A percentile compares a stretch with the other conserved stretches of the same genome.
phyloP scores from a whole-genome alignment of 2,797 vertebrate genomes.

The Alcedo atthis region DNA sequence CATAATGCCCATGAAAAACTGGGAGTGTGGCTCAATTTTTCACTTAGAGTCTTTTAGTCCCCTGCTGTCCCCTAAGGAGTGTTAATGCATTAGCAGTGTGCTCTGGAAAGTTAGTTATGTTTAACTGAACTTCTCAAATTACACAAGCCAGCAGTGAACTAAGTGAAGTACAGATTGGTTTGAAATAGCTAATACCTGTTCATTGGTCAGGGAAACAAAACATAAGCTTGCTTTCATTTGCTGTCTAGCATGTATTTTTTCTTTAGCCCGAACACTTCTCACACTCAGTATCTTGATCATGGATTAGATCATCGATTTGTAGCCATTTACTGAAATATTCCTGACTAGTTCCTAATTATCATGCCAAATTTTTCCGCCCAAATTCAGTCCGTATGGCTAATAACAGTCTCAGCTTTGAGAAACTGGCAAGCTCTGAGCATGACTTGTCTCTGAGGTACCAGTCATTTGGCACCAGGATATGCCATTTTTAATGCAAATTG shows the following conservation, averaged over 20 bases:
- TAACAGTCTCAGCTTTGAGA: background rate
- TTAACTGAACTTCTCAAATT: background rate
- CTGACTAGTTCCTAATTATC: background rate
- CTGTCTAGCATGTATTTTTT: background rate
- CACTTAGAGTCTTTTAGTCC: background rate
- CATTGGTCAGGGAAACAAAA: background rate
- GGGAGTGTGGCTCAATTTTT: rapidly evolving
- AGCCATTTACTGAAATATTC: background rate
- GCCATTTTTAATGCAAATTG: background rate
- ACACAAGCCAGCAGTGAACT: rapidly evolving
- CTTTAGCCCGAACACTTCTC: background rate
- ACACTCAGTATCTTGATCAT: background rate
- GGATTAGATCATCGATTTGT: background rate
- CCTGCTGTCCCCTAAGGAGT: background rate
- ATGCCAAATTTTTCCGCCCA: background rate
- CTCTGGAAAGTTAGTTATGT: background rate
- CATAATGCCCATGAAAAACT: background rate
- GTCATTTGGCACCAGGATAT: background rate
- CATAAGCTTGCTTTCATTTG: background rate
- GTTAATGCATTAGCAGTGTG: background rate
- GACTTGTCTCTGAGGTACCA: background rate
- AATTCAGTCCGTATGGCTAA: background rate
- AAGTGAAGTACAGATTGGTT: background rate
- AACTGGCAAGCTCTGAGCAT: background rate
- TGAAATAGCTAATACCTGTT: background rate